These are phyloP conservation scores for Drosophila sp. DNA, from an alignment of 1,140 invertebrate genomes.

Conservation along the genomic window DNA sequence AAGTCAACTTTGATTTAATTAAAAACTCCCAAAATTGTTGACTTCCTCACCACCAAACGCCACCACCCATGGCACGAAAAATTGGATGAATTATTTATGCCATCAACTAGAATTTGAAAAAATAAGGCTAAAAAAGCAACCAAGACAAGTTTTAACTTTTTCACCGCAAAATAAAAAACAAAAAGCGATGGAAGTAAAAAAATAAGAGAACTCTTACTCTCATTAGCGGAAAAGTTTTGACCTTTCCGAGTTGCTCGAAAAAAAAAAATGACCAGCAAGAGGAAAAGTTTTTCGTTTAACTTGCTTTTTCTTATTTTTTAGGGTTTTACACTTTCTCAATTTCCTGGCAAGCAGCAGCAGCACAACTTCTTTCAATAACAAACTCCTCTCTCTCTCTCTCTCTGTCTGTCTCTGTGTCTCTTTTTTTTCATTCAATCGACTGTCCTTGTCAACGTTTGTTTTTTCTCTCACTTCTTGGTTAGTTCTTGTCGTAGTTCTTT, in stretches of 20 bases:
- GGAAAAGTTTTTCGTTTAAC: constrained; percentile 72
- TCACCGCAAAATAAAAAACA: constrained; percentile 36
- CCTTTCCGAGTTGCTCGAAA: constrained; percentile 18
- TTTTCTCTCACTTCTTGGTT: not conserved
- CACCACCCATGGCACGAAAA: not conserved
- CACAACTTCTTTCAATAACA: constrained; percentile 19
- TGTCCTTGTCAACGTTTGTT: constrained; percentile 6
- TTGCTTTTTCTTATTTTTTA: constrained; percentile 37
- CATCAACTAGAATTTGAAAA: constrained; percentile 35
- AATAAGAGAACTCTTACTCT: constrained; percentile 67
- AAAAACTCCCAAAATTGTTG: constrained; percentile 61
- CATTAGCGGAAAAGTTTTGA: constrained; percentile 67
- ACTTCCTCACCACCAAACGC: not conserved
- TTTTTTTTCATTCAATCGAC: not conserved
- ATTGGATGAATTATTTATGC: constrained; percentile 68
- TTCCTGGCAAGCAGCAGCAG: not conserved
- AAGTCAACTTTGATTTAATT: constrained; percentile 77
- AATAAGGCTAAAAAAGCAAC: constrained; percentile 12
- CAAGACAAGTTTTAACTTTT: constrained; percentile 61
- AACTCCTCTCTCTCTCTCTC: not conserved
- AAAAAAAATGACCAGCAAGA: not conserved
- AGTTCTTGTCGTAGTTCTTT: not conserved
- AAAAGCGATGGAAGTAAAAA: not conserved
- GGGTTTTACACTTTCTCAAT: constrained; percentile 18
- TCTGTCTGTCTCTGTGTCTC: not conserved